Evolutionary conservation across 1,140 invertebrate genomes (phyloP).

Genomic region (Gryon sp.): DNA sequence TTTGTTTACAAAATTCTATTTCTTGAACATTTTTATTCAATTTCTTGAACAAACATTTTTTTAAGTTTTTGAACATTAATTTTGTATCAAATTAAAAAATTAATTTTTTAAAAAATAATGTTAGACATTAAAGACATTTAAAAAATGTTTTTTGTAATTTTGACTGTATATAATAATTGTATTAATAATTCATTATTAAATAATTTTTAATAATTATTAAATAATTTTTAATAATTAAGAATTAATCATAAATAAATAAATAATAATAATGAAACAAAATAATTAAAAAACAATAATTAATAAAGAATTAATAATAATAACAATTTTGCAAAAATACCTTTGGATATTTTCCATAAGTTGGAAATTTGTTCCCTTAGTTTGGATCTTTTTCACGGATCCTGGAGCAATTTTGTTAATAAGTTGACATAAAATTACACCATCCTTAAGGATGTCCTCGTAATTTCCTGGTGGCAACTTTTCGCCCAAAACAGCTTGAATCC

Average conservation of each 20-base stretch:
- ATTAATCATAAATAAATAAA: too few species aligned
- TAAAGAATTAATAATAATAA: not conserved
- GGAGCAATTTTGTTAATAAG: slow-evolving; percentile 96
- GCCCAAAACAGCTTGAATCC: slow-evolving; percentile 93
- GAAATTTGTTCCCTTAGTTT: slow-evolving; percentile 97
- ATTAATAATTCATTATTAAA: too few species aligned
- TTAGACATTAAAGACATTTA: too few species aligned
- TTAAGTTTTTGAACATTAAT: too few species aligned
- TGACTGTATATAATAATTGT: too few species aligned
- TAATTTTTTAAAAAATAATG: too few species aligned
- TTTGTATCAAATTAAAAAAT: too few species aligned
- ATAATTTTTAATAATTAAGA: too few species aligned
- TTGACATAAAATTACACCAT: slow-evolving; percentile 96
- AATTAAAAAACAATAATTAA: not conserved
- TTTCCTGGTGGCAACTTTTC: slow-evolving; percentile 90
- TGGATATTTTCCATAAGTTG: slow-evolving; percentile 99
- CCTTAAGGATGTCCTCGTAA: slow-evolving; percentile 94
- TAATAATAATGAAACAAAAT: not conserved
- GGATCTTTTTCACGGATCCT: slow-evolving; percentile 97
- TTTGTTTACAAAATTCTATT: slow-evolving; percentile 1
- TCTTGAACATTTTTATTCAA: too few species aligned
- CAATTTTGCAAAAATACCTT: slow-evolving; percentile 79
- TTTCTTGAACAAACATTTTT: too few species aligned
- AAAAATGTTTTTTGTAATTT: not conserved
- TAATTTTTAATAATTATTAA: too few species aligned